Base-by-base conservation (phyloP, 2,113 vertebrate species). In the Amphiprion percula region DNA sequence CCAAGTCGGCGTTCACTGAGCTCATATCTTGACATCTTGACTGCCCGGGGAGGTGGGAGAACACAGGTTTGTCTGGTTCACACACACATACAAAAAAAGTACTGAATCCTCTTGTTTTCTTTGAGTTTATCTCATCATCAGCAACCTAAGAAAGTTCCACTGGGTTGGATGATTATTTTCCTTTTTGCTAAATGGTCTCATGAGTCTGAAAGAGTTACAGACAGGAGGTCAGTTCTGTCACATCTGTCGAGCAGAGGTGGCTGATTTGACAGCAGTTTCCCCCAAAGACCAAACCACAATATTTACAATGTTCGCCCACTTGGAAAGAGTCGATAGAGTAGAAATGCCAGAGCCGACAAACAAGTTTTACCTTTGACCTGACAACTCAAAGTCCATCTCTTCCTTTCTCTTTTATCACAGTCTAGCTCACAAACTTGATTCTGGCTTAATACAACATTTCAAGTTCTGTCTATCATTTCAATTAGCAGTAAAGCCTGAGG, bases 21-120 rank as follows among this genome's bases (percentile, higher is more conserved):
- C 49, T 82, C 73, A 54, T 77, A 80, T 87, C 77, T 59, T 30
- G 63, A 69, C 84, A 89, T 88, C 72, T 80, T 4, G 37, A 55
- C 74, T 41, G 58, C 70, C 68, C 4, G 26, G 44, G 44, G 72
- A 62, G 50, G 44, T 53, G 64, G 73, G 55, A 17, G 68, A 62
- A 69, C 77, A 75, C 61, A 56, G 47, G 54, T 76, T 24, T 23
- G 19, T 64, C 79, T 62, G 30, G 3, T 23, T 47, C 54, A 41
- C 53, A 59, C 3, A 44, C 3, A 54, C 10, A 52, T 6, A 65
- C 23, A 52, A 30, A 7, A n/a, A 23, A 65, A 39, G 7, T 7
- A 26, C 24, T 0, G 47, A 23, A 39, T 44, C 44, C 3, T 6
- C 44, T 28, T 50, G 62, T 73, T 50, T 68, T 71, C 69, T 64